Evolutionary conservation across 2,113 vertebrate species (phyloP).

Genomic region (Bombycilla garrulus): DNA sequence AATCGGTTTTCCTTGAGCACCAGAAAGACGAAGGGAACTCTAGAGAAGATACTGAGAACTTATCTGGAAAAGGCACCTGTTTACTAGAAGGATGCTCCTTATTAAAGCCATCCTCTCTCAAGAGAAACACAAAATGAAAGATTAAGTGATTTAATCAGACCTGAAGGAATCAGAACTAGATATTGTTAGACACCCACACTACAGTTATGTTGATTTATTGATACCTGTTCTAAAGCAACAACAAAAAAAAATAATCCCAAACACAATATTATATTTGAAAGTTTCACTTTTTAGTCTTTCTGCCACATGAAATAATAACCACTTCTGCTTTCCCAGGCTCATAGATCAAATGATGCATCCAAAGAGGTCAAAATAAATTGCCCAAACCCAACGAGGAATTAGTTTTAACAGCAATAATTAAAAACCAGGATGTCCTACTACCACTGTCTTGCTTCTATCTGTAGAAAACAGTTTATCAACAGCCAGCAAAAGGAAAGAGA

Average conservation of each 20-base stretch:
- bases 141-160: background rate
- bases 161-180: background rate
- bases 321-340: background rate
- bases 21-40: background rate
- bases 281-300: background rate
- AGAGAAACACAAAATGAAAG: background rate
- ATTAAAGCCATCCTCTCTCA: background rate
- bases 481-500: background rate
- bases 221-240: background rate
- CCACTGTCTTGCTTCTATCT: background rate
- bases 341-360: background rate
- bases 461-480: background rate
- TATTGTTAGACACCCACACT: background rate
- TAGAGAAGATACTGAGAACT: background rate
- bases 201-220: background rate
- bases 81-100: background rate
- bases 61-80: background rate
- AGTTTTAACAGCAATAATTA: background rate
- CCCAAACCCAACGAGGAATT: background rate
- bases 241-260: background rate
- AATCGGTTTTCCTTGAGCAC: background rate
- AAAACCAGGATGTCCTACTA: background rate
- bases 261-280: background rate
- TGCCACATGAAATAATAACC: background rate
- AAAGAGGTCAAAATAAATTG: background rate